These are phyloP conservation scores for Paradoxurus hermaphroditus DNA, from an alignment of 2,113 vertebrate genomes.

Conservation along the genomic window DNA sequence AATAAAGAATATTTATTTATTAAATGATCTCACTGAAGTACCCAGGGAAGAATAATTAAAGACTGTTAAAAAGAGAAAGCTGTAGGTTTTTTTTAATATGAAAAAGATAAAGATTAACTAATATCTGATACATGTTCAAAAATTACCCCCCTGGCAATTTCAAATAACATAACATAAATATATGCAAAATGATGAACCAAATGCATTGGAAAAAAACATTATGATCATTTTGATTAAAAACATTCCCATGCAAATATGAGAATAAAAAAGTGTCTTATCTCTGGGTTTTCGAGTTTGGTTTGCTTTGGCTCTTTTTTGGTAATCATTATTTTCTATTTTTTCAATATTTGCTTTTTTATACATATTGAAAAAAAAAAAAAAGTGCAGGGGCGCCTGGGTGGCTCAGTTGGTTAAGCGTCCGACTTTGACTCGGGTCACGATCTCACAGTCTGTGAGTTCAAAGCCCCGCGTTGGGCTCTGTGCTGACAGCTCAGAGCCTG, in stretches of 20 bases:
- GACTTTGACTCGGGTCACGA: too few relatives aligned
- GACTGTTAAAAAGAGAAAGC: background rate
- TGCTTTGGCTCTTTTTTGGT: background rate
- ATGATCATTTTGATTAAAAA: background rate
- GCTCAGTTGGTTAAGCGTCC: too few relatives aligned
- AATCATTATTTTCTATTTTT: background rate
- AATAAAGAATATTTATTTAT: conserved; percentile 33
- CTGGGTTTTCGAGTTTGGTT: background rate
- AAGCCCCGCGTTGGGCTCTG: too few relatives aligned
- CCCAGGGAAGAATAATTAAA: background rate
- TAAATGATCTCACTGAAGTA: background rate
- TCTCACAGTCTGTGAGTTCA: too few relatives aligned
- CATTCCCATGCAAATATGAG: background rate
- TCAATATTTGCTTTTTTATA: background rate
- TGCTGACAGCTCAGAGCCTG: too few relatives aligned
- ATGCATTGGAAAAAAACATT: background rate
- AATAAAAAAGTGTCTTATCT: background rate
- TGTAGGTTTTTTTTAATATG: conserved; percentile 5
- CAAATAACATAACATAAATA: background rate
- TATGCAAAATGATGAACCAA: background rate
- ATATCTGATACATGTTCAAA: background rate
- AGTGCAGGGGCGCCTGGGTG: background rate
- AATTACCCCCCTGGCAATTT: background rate
- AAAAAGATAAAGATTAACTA: background rate
- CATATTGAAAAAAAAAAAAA: background rate